These are phyloP conservation scores for Magallana nippona DNA, from an alignment of 2,888 invertebrate species.

Conservation along the genomic window DNA sequence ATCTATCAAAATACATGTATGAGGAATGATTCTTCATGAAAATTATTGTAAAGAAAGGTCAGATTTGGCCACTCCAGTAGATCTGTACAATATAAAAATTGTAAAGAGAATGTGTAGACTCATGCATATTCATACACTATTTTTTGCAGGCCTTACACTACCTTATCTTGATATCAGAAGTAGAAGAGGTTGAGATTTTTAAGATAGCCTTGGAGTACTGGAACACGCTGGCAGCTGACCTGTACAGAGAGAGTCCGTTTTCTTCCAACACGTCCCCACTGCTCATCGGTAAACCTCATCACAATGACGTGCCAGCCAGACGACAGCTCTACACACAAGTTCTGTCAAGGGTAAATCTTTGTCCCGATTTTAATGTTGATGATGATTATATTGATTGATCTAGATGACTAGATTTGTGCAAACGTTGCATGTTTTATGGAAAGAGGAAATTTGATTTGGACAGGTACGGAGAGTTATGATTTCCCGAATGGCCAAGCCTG, in stretches of 20 bases:
- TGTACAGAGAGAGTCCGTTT: conserved; percentile 93
- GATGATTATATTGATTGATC: neutral
- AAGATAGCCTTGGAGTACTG: conserved; percentile 99
- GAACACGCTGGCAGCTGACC: conserved; percentile 94
- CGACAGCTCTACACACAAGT: conserved; percentile 80
- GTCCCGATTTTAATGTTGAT: neutral
- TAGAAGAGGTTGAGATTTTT: conserved; percentile 99
- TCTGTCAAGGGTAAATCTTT: conserved; percentile 77
- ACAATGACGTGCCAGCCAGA: conserved; percentile 76
- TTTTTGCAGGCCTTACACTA: conserved; percentile 78
- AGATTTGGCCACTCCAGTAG: too few relatives aligned
- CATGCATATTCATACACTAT: too few relatives aligned
- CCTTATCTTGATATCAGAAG: conserved; percentile 87
- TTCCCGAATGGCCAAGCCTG: conserved; percentile 99
- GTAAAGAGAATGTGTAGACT: too few relatives aligned
- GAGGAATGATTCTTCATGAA: too few relatives aligned
- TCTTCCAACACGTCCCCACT: conserved; percentile 80
- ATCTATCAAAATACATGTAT: too few relatives aligned
- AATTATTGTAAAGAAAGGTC: too few relatives aligned
- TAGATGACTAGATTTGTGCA: neutral
- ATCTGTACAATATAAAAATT: too few relatives aligned
- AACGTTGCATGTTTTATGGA: neutral
- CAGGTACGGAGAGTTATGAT: conserved; percentile 97
- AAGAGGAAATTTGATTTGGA: conserved; percentile 49
- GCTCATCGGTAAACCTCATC: conserved; percentile 71